Evolutionary conservation across 2,888 invertebrate genomes (phyloP).

Genomic region (Microctonus hyperodae): DNA sequence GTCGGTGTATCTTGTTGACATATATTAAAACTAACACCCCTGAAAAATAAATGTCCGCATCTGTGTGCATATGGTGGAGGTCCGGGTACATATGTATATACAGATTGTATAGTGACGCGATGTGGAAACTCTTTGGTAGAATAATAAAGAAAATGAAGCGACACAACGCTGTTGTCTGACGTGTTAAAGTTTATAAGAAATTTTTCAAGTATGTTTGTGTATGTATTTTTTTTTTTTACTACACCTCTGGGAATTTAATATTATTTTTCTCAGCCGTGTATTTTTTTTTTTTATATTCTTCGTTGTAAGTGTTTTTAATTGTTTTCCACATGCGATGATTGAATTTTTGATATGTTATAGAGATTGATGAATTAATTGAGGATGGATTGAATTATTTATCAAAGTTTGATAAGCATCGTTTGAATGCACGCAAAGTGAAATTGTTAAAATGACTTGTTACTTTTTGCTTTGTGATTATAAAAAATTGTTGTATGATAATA

Average conservation of each 20-base stretch:
- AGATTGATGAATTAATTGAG: not conserved
- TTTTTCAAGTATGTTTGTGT: not conserved
- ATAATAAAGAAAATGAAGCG: not conserved
- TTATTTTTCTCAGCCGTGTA: not conserved
- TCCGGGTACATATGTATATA: no score
- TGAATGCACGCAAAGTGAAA: not conserved
- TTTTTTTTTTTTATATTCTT: not conserved
- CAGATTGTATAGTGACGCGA: no score
- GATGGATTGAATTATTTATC: not conserved
- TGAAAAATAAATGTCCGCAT: not conserved
- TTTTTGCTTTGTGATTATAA: no score
- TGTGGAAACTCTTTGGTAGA: not conserved
- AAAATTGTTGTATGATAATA: not conserved
- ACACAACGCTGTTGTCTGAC: no score
- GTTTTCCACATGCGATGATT: not conserved
- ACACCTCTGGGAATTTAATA: no score
- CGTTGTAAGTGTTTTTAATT: not conserved
- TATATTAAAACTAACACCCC: not conserved
- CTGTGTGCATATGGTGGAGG: not conserved
- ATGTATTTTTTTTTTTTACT: not conserved
- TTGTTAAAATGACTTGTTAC: no score
- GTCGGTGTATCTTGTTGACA: not conserved
- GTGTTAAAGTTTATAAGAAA: not conserved
- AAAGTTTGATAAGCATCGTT: not conserved
- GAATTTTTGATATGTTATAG: not conserved